These are phyloP conservation scores for Diadegma fenestrale DNA, from an alignment of 2,888 invertebrate genomes.

Conservation along the genomic window DNA sequence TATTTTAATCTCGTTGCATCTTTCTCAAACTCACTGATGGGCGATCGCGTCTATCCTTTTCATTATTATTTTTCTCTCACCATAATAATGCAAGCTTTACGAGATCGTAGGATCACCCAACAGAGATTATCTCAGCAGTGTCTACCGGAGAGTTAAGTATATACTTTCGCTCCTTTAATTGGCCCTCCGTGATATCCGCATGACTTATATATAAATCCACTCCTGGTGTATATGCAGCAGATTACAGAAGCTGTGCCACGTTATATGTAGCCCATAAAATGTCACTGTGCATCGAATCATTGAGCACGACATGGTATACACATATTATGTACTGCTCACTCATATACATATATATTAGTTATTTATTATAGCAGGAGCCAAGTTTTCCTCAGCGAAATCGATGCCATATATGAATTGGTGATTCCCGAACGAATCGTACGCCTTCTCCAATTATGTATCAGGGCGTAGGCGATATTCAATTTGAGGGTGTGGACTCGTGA, in stretches of 20 bases:
- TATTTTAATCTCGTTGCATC: slow-evolving; percentile 2
- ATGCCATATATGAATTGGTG: neutral
- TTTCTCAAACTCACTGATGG: neutral
- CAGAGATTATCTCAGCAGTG: slow-evolving; percentile 46
- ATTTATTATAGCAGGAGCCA: neutral
- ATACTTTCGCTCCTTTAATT: slow-evolving; percentile 63
- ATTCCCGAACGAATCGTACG: slow-evolving; percentile 57
- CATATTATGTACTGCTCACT: neutral
- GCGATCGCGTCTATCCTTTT: slow-evolving; percentile 13
- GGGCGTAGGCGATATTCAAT: slow-evolving; percentile 52
- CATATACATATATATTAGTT: neutral
- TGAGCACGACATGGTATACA: slow-evolving; percentile 12
- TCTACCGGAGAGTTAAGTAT: slow-evolving; percentile 40
- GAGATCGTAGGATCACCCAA: slow-evolving; percentile 25
- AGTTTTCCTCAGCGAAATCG: slow-evolving; percentile 1
- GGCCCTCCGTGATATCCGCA: slow-evolving; percentile 44
- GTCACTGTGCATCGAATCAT: slow-evolving; percentile 55
- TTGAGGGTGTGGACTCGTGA: slow-evolving; percentile 16
- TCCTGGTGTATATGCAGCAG: slow-evolving; percentile 26
- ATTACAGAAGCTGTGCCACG: slow-evolving; percentile 33
- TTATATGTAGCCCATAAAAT: slow-evolving; percentile 43
- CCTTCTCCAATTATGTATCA: slow-evolving; percentile 60
- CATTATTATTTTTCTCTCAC: slow-evolving; percentile 17
- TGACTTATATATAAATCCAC: slow-evolving; percentile 46
- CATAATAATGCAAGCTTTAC: slow-evolving; percentile 37